These are phyloP conservation scores for Orestias chungarensis DNA, from an alignment of 2,797 vertebrate genomes.

Conservation along the genomic window DNA sequence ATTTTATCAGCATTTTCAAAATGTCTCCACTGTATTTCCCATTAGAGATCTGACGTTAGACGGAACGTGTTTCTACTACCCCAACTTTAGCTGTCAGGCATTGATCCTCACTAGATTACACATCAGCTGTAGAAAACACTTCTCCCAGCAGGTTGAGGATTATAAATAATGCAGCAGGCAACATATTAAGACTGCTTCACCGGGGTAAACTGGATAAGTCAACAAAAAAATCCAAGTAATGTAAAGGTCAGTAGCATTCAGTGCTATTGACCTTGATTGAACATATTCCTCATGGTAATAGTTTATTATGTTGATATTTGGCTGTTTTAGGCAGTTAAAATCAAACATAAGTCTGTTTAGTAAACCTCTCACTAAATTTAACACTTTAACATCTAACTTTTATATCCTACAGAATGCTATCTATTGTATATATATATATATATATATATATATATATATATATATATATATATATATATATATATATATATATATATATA, in stretches of 20 bases:
- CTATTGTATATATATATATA: no score
- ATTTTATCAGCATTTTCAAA: slow-evolving; percentile 67
- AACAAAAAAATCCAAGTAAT: slow-evolving; percentile 58
- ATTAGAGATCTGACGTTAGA: slow-evolving; percentile 63
- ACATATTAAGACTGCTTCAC: slow-evolving; percentile 57
- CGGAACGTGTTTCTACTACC: slow-evolving; percentile 54
- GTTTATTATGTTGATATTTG: slow-evolving; percentile 37
- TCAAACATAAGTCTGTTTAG: slow-evolving; percentile 16
- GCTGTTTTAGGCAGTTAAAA: slow-evolving; percentile 2
- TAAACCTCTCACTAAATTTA: no score
- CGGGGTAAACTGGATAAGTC: slow-evolving; percentile 54
- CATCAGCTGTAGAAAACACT: slow-evolving; percentile 53
- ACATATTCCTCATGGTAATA: slow-evolving; percentile 58
- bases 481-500: no score
- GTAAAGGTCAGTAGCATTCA: slow-evolving; percentile 59
- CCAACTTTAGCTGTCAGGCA: slow-evolving; percentile 68
- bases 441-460: no score
- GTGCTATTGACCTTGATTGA: slow-evolving; percentile 53
- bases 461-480: no score
- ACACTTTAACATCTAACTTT: no score
- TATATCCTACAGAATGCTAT: no score
- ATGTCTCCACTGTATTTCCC: slow-evolving; percentile 73
- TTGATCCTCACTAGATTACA: slow-evolving; percentile 74
- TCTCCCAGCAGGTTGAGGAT: slow-evolving; percentile 50
- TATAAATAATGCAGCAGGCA: slow-evolving; percentile 72